Evolutionary conservation across 2,888 invertebrate species (phyloP).

Genomic region (Cheilosia impressa): DNA sequence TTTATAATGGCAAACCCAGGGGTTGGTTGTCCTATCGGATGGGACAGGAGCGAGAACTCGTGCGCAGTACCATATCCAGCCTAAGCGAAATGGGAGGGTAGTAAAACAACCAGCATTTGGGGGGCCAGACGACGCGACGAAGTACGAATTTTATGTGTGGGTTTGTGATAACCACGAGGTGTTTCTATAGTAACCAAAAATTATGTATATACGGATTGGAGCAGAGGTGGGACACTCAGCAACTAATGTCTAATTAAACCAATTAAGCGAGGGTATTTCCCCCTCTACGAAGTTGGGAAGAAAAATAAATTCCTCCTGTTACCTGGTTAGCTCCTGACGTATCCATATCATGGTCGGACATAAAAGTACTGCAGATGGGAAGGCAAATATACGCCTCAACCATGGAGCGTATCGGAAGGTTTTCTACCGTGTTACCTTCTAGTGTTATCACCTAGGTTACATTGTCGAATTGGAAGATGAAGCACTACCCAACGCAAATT

Average conservation of each 20-base stretch:
- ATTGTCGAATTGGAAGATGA: no score
- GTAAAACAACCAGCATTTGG: no score
- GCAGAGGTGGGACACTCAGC: background rate
- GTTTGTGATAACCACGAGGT: conserved; percentile 6
- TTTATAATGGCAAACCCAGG: conserved; percentile 32
- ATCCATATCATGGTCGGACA: background rate
- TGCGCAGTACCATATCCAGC: conserved; percentile 23
- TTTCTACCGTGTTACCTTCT: no score
- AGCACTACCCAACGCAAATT: no score
- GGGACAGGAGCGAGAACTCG: conserved; percentile 4
- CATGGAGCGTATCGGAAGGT: background rate
- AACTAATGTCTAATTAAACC: conserved; percentile 31
- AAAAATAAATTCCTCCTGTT: background rate
- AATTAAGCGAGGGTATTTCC: conserved; percentile 11
- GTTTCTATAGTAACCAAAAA: conserved; percentile 36
- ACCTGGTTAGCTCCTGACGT: background rate
- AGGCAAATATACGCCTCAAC: background rate
- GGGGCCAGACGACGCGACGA: conserved; percentile 8
- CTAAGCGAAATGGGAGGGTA: background rate
- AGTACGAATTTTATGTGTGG: conserved; percentile 7
- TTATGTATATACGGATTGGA: background rate
- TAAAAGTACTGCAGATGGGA: background rate
- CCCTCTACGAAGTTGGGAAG: no score
- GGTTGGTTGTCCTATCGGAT: conserved; percentile 3
- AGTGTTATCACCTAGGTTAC: no score